Conservation (phyloP, 2,797 vertebrate species). For the Loriculus beryllinus region DNA sequence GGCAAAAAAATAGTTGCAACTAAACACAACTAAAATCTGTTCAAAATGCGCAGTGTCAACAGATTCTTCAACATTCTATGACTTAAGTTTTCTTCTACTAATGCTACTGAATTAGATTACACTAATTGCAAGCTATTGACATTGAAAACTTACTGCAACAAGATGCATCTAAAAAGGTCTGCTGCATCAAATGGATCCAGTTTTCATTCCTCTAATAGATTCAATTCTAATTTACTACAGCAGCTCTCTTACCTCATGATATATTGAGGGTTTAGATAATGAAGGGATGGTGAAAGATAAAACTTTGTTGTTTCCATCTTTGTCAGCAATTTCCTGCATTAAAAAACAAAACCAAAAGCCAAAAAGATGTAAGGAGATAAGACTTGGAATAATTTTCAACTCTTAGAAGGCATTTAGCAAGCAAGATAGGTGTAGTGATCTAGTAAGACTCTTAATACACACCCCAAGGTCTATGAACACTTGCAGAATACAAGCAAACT, state of each 20-base stretch:
- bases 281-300: slow-evolving; percentile 97
- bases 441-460: not conserved
- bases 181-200: not conserved
- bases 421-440: not conserved
- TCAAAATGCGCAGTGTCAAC: not conserved
- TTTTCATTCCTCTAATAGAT: slow-evolving; percentile 9
- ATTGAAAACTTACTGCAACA: not conserved
- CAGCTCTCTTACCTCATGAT: slow-evolving; percentile 87
- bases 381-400: not conserved
- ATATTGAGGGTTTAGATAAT: slow-evolving; percentile 96
- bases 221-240: slow-evolving; percentile 14
- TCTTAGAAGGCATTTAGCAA: not conserved
- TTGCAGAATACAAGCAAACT: not conserved
- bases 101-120: not conserved
- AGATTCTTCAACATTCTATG: not conserved
- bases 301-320: slow-evolving; percentile 96
- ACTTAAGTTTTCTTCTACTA: not conserved
- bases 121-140: not conserved
- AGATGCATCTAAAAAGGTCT: not conserved
- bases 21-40: not conserved
- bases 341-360: not conserved
- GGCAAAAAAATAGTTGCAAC: not conserved
- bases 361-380: not conserved
- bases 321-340: slow-evolving; percentile 95
- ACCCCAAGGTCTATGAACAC: not conserved